Evolutionary conservation across 2,888 invertebrate species (phyloP).

Genomic region (Zhengitettix transpicula): DNA sequence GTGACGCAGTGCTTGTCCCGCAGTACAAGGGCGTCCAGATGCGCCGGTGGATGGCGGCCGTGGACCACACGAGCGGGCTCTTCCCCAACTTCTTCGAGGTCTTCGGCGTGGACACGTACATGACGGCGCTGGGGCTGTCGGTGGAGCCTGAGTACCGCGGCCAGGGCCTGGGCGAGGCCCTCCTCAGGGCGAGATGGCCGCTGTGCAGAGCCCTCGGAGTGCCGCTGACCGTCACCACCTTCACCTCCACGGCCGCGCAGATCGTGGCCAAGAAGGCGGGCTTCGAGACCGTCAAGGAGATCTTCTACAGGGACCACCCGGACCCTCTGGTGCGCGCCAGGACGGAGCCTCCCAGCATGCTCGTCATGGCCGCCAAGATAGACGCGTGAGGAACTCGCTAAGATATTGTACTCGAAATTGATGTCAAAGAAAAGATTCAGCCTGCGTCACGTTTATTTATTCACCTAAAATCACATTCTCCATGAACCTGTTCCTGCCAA

Average conservation of each 20-base stretch:
- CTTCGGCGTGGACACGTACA: conserved; percentile 27
- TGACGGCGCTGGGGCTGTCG: conserved; percentile 32
- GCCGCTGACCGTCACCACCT: conserved; percentile 6
- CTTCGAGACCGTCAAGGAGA: conserved; percentile 5
- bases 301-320: conserved; percentile 3
- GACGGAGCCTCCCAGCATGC: background rate
- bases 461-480: no score
- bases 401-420: no score
- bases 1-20: no score
- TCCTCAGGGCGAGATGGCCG: conserved; percentile 27
- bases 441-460: no score
- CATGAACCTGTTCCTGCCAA: no score
- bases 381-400: no score
- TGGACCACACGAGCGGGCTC: conserved; percentile 13
- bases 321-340: background rate
- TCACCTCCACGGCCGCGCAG: conserved; percentile 8
- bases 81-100: conserved; percentile 27
- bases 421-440: no score
- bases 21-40: no score
- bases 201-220: conserved; percentile 5
- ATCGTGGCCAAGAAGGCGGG: conserved; percentile 5
- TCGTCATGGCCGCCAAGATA: background rate
- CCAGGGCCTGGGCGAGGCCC: conserved; percentile 27
- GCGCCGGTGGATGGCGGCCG: background rate
- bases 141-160: conserved; percentile 31